A percentile compares a stretch with the other conserved stretches of the same genome.
phyloP scores from a whole-genome alignment of 2,888 invertebrate genomes.

The Thalpophila matura region DNA sequence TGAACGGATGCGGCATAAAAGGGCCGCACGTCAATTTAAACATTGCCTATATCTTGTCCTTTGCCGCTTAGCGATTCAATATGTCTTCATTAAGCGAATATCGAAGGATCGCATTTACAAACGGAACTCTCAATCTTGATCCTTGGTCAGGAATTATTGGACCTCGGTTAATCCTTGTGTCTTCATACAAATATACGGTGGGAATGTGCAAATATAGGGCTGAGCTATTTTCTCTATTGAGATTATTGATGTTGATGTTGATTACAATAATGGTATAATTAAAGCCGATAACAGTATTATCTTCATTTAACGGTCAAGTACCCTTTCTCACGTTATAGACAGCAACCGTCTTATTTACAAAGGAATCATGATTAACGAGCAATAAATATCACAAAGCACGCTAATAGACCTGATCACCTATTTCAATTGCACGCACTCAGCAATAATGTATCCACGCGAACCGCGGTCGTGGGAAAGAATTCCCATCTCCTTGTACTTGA shows the following conservation, averaged over 20 bases:
- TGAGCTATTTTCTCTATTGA: slow-evolving; percentile 14
- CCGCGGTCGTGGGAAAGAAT: slow-evolving; percentile 78
- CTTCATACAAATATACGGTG: slow-evolving; percentile 53
- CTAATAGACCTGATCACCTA: slow-evolving; percentile 63
- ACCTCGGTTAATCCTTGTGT: slow-evolving; percentile 74
- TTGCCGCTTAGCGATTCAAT: slow-evolving; percentile 89
- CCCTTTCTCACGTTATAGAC: slow-evolving; percentile 34
- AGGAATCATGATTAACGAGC: slow-evolving; percentile 49
- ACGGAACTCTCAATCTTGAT: slow-evolving; percentile 88
- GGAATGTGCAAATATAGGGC: slow-evolving; percentile 31
- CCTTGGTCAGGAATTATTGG: slow-evolving; percentile 83
- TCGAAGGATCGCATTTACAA: slow-evolving; percentile 86
- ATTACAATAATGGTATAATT: slow-evolving; percentile 29
- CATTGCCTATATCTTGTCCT: slow-evolving; percentile 87
- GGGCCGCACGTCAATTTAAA: slow-evolving; percentile 87
- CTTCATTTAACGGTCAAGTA: slow-evolving; percentile 43
- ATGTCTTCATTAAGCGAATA: slow-evolving; percentile 90
- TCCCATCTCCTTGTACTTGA: slow-evolving; percentile 71
- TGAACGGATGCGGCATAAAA: slow-evolving; percentile 81
- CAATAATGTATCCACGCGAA: slow-evolving; percentile 65
- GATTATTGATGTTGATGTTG: slow-evolving; percentile 20
- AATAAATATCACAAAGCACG: slow-evolving; percentile 58
- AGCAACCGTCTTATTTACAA: slow-evolving; percentile 23
- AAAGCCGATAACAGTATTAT: slow-evolving; percentile 17
- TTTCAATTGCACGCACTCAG: slow-evolving; percentile 64